Evolutionary conservation across 2,797 vertebrate species (phyloP), one percentile per base, ranked within the genome.

Genomic region (Chaunax sp.): DNA sequence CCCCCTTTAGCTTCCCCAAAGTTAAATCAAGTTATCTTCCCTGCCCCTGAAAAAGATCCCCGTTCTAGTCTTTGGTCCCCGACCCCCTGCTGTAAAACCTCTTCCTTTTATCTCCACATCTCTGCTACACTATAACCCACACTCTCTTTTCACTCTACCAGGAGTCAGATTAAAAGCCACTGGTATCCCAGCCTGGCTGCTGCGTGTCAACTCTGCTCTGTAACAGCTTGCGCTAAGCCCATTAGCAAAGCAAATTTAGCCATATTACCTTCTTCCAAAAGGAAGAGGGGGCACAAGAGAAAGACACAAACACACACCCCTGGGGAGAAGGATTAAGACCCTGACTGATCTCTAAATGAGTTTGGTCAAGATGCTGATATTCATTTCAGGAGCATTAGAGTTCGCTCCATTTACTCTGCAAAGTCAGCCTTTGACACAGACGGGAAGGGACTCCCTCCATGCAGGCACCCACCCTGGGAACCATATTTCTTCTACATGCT

Each of bases 291-390:
- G 73, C 76, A 83, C 61, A 64, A 66, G 73, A 79, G 77, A 82
- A 82, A 87, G 85, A 89, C 83, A 88, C 90, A 94, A 93, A 93
- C 93, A 93, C 85, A 76, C 82, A 69, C 84, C 77, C 89, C 87
- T 60, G 66, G 30, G 62, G 82, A 85, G 75, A 84, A 60, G 92
- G 93, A 92, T 93, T 94, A 91, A 89, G 75, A 60, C 70, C 78
- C 89, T 82, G 84, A 93, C 93, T 95, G 94, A 94, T 94, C 93
- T 92, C 84, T 93, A 93, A 94, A 95, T 95, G 93, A 95, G 93
- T 94, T 93, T 93, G 92, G 90, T 92, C 91, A 94, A 94, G 92
- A 90, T 47, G 77, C 84, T 81, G 85, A 92, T 94, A 93, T 93
- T 95, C 90, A 95, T 95, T 94, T 94, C 85, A 90, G 91, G 82